These are phyloP conservation scores for Pediacus dermestoides DNA, from an alignment of 2,888 invertebrate species.

Conservation along the genomic window DNA sequence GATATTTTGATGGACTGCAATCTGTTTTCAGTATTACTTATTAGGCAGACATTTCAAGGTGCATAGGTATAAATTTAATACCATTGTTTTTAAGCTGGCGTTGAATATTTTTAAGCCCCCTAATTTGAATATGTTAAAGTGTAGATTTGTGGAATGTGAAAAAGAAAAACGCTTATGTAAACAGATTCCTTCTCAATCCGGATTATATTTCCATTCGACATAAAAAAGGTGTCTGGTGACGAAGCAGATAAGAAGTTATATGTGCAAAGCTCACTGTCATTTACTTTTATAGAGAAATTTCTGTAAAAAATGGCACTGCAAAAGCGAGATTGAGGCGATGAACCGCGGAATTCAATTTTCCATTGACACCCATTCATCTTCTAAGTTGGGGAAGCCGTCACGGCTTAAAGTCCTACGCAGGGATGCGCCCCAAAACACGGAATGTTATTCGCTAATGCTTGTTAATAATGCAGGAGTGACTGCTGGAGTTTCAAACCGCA, in stretches of 20 bases:
- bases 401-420: neutral
- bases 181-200: constrained; percentile 33
- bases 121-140: neutral
- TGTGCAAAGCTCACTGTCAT: constrained; percentile 40
- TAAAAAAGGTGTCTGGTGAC: constrained; percentile 36
- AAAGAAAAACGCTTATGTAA: constrained; percentile 31
- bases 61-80: too few relatives aligned
- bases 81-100: neutral
- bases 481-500: constrained; percentile 1
- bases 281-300: constrained; percentile 44
- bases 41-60: too few relatives aligned
- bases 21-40: too few relatives aligned
- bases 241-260: constrained; percentile 43
- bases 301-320: constrained; percentile 42
- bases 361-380: constrained; percentile 56
- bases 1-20: too few relatives aligned
- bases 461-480: constrained; percentile 8
- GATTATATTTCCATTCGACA: constrained; percentile 31
- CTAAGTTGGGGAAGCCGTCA: constrained; percentile 15
- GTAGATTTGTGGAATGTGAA: neutral
- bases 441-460: constrained; percentile 6
- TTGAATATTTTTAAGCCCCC: neutral
- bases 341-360: constrained; percentile 68
- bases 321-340: constrained; percentile 58
- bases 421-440: constrained; percentile 3